phyloP scores from a whole-genome alignment of 92 coral and sea anemone genomes.

The Ricordea florida region DNA sequence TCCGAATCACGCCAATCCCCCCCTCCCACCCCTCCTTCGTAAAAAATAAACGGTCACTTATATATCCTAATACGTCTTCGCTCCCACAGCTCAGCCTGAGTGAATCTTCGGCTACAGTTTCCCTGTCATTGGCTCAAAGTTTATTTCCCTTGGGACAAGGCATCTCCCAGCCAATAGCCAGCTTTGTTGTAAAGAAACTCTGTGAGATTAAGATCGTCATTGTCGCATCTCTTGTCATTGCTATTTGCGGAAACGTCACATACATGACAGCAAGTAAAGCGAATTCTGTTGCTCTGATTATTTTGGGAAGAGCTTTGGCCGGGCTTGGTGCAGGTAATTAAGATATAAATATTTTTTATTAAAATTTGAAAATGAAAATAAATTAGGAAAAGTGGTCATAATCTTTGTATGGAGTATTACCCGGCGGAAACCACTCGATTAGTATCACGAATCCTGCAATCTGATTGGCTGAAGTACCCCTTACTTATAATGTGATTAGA shows the following conservation, averaged over 20 bases:
- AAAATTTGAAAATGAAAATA: no score
- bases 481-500: no score
- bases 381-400: no score
- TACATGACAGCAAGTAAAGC: constrained; percentile 65
- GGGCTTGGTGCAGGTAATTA: constrained; percentile 78
- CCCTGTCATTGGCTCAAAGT: constrained; percentile 73
- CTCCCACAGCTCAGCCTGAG: constrained; percentile 3
- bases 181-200: constrained; percentile 66
- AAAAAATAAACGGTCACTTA: no score
- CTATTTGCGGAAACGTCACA: constrained; percentile 69
- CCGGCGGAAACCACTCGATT: no score
- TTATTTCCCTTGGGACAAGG: constrained; percentile 78
- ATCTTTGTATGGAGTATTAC: no score
- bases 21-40: no score
- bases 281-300: constrained; percentile 53
- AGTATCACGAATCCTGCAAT: no score
- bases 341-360: not conserved
- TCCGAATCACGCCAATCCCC: no score
- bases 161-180: constrained; percentile 69
- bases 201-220: constrained; percentile 60
- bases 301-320: constrained; percentile 68
- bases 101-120: constrained; percentile 11
- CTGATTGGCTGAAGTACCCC: no score
- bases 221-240: constrained; percentile 55
- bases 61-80: no score